Percentiles rank a stretch among this genome's conserved stretches.
Conservation (phyloP, 2,888 invertebrate species). For the Cephus runcator region DNA sequence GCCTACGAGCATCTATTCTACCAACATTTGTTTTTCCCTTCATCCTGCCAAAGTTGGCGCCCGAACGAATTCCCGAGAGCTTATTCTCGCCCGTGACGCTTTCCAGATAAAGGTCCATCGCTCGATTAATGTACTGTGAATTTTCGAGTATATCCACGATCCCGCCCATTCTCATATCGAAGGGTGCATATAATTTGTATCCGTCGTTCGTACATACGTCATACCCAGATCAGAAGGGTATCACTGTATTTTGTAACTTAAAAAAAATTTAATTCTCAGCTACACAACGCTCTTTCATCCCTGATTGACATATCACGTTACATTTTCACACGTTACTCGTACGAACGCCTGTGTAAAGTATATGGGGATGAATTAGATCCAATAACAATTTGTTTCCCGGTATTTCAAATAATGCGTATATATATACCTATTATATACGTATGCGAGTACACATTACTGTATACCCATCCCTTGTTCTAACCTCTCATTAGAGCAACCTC, state of each 20-base stretch:
- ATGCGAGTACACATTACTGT: background rate
- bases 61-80: background rate
- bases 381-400: no score
- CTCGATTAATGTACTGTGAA: constrained; percentile 33
- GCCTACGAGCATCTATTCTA: background rate
- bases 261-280: background rate
- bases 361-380: background rate
- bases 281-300: background rate
- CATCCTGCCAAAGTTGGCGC: background rate
- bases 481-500: constrained; percentile 53
- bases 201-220: constrained; percentile 29
- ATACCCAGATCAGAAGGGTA: constrained; percentile 18
- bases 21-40: background rate
- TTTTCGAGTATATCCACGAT: constrained; percentile 35
- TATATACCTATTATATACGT: constrained; percentile 1
- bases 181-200: constrained; percentile 39
- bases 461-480: constrained; percentile 19
- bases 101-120: constrained; percentile 22
- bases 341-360: background rate
- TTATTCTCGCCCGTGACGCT: background rate
- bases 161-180: constrained; percentile 27
- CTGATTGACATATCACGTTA: background rate
- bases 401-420: background rate
- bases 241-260: background rate
- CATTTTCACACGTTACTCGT: background rate